Base-by-base conservation (phyloP, 2,113 vertebrate species). In the Aythya baeri region DNA sequence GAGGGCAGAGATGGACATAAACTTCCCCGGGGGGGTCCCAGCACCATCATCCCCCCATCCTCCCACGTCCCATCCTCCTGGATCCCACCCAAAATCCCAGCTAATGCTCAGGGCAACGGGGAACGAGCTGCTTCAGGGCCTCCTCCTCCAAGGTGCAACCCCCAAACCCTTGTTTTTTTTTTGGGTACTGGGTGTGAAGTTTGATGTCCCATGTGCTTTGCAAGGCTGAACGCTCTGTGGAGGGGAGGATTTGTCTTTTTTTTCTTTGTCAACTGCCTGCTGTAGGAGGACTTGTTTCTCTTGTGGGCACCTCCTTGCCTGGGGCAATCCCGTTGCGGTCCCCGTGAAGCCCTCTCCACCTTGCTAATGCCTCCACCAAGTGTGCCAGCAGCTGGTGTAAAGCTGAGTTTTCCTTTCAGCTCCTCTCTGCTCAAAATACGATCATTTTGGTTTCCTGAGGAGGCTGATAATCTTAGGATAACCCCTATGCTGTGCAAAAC, bases 11-110 rank as follows among this genome's bases (percentile, higher is more conserved):
- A 52, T 11, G 6, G 82, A 1, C 3, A 13, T 92, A 31, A 95
- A 41, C 8, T 36, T 79, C 83, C 62, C 4, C 0, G 0, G 17
- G 57, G 27, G 23, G 6, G 5, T 13, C 23, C 8, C 2, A 68
- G 7, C 18, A 62, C 2, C 43, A 2, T 23, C 4, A 2, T 32
- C 9, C 21, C 17, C 7, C 4, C 1, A 0, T 25, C 49, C 31
- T 82, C 29, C 25, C 68, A 54, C 17, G 10, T 27, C 46, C 50
- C 46, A 38, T 17, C 26, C 23, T 71, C 34, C 25, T 36, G n/a
- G 13, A 18, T 27, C 38, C 46, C 21, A 52, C 50, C 50, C 23
- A 52, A 52, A 25, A 25, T 52, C 50, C 50, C 50, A 52, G 23
- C 22, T 52, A 52, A 25, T 52, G 5, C 2, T 74, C 32, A 31